Conservation (phyloP, 2,888 invertebrate species). For the Caenorhabditis sulstoni region DNA sequence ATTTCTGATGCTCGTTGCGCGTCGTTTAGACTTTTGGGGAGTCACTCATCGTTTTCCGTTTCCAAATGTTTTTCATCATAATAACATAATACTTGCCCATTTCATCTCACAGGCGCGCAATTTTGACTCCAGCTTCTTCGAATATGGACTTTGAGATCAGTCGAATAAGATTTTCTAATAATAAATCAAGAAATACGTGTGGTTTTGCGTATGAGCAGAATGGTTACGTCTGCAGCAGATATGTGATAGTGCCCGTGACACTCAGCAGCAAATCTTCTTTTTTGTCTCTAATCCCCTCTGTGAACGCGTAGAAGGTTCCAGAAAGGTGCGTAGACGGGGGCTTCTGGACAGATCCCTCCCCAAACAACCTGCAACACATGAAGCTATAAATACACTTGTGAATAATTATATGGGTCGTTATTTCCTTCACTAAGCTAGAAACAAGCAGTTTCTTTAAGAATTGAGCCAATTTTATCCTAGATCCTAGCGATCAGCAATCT, state of each 20-base stretch:
- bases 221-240: conserved; percentile 37
- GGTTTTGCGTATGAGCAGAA: conserved; percentile 20
- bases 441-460: conserved; percentile 6
- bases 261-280: conserved; percentile 19
- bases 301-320: conserved; percentile 26
- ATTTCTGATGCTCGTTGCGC: conserved; percentile 40
- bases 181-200: conserved; percentile 16
- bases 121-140: too few relatives aligned
- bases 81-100: too few relatives aligned
- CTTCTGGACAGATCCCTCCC: conserved; percentile 23
- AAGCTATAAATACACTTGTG: conserved; percentile 21
- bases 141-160: background rate
- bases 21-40: conserved; percentile 34
- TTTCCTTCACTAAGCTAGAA: conserved; percentile 6
- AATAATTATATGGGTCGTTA: background rate
- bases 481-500: conserved; percentile 17
- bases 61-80: background rate
- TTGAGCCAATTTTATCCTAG: conserved; percentile 32
- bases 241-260: background rate
- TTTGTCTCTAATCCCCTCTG: conserved; percentile 26
- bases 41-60: conserved; percentile 10
- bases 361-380: background rate
- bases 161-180: background rate
- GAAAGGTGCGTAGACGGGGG: conserved; percentile 37
- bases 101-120: too few relatives aligned